Evolutionary conservation across 2,113 vertebrate species (phyloP).

Genomic region (Riparia riparia): DNA sequence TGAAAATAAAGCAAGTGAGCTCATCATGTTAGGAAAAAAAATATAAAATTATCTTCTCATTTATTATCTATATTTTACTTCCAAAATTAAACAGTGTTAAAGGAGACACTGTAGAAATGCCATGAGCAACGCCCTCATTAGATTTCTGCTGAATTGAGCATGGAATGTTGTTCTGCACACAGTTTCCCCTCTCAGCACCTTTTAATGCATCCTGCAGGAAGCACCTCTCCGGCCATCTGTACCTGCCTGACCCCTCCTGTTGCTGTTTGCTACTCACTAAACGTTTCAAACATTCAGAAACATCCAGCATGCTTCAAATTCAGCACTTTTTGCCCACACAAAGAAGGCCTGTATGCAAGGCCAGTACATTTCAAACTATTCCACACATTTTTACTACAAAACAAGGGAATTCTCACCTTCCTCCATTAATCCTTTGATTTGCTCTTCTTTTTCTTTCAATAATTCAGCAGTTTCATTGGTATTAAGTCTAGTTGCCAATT

Average conservation of each 20-base stretch:
- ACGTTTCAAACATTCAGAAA: neutral
- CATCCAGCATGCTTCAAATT: neutral
- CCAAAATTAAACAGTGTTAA: neutral
- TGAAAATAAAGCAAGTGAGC: neutral
- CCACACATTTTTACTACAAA: neutral
- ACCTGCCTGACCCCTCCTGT: neutral
- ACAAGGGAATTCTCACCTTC: constrained; percentile 80
- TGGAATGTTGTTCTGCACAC: accelerated
- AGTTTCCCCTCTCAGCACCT: neutral
- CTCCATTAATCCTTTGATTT: constrained; percentile 95
- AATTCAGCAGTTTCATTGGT: constrained; percentile 91
- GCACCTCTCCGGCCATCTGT: neutral
- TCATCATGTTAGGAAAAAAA: neutral
- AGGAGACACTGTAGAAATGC: neutral
- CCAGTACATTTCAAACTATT: neutral
- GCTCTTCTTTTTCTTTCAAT: constrained; percentile 95
- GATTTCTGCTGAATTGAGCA: neutral
- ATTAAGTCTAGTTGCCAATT: constrained; percentile 90
- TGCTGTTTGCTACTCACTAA: neutral
- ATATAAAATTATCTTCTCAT: accelerated
- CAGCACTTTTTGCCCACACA: neutral
- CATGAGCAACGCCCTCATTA: neutral
- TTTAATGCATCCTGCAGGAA: neutral
- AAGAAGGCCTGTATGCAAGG: neutral
- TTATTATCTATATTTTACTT: neutral